phyloP scores from a whole-genome alignment of 1,140 invertebrate genomes.

The Bombus fervidus region DNA sequence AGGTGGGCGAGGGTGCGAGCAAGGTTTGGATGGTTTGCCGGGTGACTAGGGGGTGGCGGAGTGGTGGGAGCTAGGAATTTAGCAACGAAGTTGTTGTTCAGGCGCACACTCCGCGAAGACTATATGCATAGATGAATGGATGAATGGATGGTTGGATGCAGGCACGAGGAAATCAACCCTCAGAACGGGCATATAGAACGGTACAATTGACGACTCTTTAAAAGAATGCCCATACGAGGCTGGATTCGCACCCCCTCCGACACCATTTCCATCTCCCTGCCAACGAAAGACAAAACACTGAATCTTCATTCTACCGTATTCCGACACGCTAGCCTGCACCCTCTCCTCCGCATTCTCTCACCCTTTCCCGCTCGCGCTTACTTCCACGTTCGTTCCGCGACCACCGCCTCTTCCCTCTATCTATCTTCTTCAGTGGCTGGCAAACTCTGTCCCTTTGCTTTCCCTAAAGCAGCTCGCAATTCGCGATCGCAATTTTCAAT shows the following conservation, averaged over 20 bases:
- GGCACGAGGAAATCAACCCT: constrained; percentile 73
- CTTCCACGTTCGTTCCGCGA: constrained; percentile 57
- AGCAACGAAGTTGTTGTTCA: constrained; percentile 71
- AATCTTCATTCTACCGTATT: constrained; percentile 80
- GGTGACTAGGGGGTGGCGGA: neutral
- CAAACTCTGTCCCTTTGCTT: constrained; percentile 51
- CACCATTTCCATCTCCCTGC: constrained; percentile 60
- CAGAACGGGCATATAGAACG: constrained; percentile 71
- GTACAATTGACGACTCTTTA: constrained; percentile 81
- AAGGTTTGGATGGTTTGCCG: constrained; percentile 6
- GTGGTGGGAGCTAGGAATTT: constrained; percentile 59
- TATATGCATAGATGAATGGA: constrained; percentile 60
- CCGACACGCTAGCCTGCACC: constrained; percentile 72
- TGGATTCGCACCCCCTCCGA: constrained; percentile 69
- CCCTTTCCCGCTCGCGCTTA: constrained; percentile 36
- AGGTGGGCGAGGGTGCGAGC: neutral
- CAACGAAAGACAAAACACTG: constrained; percentile 79
- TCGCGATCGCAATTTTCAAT: constrained; percentile 83
- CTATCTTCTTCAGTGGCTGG: constrained; percentile 46
- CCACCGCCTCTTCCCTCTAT: constrained; percentile 51
- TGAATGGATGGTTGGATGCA: constrained; percentile 61
- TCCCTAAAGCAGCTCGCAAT: constrained; percentile 81
- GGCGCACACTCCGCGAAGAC: constrained; percentile 56
- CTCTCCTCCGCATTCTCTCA: constrained; percentile 44
- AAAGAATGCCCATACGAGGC: constrained; percentile 78